A percentile compares a stretch with the other conserved stretches of the same genome.
Evolutionary conservation across 2,888 invertebrate species (phyloP).

Genomic region (Aporophyla nigra): DNA sequence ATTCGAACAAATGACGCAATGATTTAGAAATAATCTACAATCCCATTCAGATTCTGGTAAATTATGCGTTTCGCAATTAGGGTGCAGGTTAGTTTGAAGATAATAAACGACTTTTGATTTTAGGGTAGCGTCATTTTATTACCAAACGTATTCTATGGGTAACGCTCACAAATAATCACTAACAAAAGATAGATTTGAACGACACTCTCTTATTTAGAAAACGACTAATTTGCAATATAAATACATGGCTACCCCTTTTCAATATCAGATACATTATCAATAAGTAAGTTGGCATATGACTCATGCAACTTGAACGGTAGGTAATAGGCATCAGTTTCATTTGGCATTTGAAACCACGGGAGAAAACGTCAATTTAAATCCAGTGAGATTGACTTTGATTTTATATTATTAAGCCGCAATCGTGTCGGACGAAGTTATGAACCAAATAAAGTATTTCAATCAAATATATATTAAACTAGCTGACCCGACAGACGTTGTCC

Average conservation of each 20-base stretch:
- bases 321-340: conserved; percentile 51
- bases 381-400: conserved; percentile 51
- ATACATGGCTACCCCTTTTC: conserved; percentile 2
- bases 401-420: conserved; percentile 51
- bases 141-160: too few species aligned
- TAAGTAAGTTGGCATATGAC: conserved; percentile 54
- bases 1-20: too few species aligned
- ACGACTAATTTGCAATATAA: neutral
- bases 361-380: conserved; percentile 54
- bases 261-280: conserved; percentile 41
- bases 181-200: neutral
- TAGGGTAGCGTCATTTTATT: too few species aligned
- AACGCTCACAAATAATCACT: too few species aligned
- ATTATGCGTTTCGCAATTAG: too few species aligned
- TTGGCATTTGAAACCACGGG: conserved; percentile 56
- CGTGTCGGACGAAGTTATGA: conserved; percentile 14
- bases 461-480: neutral
- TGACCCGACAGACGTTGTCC: too few species aligned
- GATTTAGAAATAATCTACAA: too few species aligned
- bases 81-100: too few species aligned
- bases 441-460: conserved; percentile 20
- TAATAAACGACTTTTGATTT: too few species aligned
- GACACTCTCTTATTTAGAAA: conserved; percentile 3
- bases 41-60: too few species aligned
- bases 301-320: conserved; percentile 48